Percentiles rank a stretch among this genome's conserved stretches.
Evolutionary conservation across 1,140 invertebrate genomes (phyloP).

Genomic region (Cydia splendana): DNA sequence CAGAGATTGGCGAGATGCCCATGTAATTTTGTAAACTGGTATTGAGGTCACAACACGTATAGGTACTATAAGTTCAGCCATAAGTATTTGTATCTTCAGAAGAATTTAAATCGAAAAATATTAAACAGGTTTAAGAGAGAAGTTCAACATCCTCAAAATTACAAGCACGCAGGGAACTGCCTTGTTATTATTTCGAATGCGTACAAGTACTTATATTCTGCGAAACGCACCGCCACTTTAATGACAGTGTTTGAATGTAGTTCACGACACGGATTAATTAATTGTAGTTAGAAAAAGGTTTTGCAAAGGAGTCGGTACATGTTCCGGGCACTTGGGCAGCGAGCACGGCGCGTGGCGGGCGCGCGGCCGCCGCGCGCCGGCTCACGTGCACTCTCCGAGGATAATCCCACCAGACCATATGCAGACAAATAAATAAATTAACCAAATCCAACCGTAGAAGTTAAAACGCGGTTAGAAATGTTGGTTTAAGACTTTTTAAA

Average conservation of each 20-base stretch:
- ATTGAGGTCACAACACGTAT: background rate
- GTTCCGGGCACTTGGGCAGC: slow-evolving; percentile 60
- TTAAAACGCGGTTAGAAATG: slow-evolving; percentile 36
- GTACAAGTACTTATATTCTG: slow-evolving; percentile 23
- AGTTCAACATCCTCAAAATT: background rate
- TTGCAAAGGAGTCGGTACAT: slow-evolving; percentile 61
- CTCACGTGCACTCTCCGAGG: slow-evolving; percentile 58
- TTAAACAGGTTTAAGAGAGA: background rate
- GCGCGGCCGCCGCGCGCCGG: slow-evolving; percentile 37
- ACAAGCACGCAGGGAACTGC: background rate
- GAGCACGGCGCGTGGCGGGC: slow-evolving; percentile 40
- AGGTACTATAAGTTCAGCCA: background rate
- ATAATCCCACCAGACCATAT: slow-evolving; percentile 67
- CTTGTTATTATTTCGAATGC: background rate
- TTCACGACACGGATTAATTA: slow-evolving; percentile 66
- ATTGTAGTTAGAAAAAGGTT: slow-evolving; percentile 65
- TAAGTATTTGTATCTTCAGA: background rate
- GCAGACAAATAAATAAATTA: slow-evolving; percentile 77
- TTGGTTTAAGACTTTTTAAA: slow-evolving; percentile 48
- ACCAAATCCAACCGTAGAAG: slow-evolving; percentile 51
- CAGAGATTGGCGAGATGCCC: background rate
- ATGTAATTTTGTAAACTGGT: background rate
- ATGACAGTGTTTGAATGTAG: slow-evolving; percentile 49
- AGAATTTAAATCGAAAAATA: background rate
- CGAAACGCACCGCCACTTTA: slow-evolving; percentile 24